phyloP scores from a whole-genome alignment of 2,113 vertebrate genomes.

The Dipodomys ordii region DNA sequence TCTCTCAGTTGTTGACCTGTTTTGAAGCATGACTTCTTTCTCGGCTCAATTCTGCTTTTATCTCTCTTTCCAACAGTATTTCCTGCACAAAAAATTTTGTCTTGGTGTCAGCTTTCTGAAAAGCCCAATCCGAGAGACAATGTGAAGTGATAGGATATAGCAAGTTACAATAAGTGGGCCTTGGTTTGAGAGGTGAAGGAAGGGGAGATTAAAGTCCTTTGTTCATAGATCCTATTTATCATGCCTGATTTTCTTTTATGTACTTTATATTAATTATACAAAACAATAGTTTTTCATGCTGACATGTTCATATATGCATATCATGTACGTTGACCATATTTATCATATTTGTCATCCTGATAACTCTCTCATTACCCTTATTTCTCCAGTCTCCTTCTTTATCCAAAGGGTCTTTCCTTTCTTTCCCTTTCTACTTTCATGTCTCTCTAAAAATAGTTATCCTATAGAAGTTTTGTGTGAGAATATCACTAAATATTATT shows the following conservation, averaged over 20 bases:
- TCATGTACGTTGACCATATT: no score
- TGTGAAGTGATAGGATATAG: not conserved
- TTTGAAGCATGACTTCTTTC: not conserved
- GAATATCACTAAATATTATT: slow-evolving; percentile 1
- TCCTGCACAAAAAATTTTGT: not conserved
- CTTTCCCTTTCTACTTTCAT: not conserved
- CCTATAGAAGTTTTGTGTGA: not conserved
- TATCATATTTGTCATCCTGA: no score
- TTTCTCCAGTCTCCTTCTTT: no score
- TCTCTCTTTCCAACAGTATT: not conserved
- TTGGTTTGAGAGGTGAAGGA: not conserved
- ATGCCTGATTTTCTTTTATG: not conserved
- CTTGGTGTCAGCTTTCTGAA: not conserved
- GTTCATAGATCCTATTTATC: not conserved
- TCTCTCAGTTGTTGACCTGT: not conserved
- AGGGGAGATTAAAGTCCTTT: not conserved
- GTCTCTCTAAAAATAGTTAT: not conserved
- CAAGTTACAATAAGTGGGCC: not conserved
- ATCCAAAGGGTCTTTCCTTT: no score
- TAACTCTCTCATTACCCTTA: no score
- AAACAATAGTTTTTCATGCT: no score
- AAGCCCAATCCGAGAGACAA: not conserved
- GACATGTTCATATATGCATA: no score
- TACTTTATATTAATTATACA: no score
- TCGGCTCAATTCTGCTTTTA: not conserved